Conservation (phyloP, 2,888 invertebrate genomes). For the Synergus umbraculus region DNA sequence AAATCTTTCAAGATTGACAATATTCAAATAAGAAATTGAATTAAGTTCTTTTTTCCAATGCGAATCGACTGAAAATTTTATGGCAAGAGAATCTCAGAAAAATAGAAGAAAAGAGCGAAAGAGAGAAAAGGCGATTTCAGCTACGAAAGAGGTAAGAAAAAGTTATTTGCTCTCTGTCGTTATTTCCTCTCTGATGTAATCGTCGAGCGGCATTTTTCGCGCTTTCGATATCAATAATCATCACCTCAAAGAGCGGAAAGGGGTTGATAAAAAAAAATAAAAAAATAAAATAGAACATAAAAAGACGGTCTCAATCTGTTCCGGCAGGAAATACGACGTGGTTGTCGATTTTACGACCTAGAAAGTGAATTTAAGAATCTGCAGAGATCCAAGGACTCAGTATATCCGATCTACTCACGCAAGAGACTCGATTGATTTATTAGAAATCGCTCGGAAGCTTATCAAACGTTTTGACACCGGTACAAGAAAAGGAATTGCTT, state of each 20-base stretch:
- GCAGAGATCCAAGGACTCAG: not conserved
- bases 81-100: not conserved
- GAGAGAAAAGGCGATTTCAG: not conserved
- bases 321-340: constrained; percentile 59
- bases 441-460: constrained; percentile 21
- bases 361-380: constrained; percentile 72
- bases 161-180: constrained; percentile 25
- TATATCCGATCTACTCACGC: constrained; percentile 2
- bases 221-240: constrained; percentile 46
- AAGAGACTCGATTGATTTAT: constrained; percentile 19
- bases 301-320: constrained; percentile 60
- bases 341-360: constrained; percentile 69
- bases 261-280: constrained; percentile 48
- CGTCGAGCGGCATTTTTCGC: constrained; percentile 43
- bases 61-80: no score
- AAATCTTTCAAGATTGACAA: no score
- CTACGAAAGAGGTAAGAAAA: constrained; percentile 21
- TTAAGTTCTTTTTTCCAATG: no score
- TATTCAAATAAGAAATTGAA: no score
- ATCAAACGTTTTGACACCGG: constrained; percentile 18
- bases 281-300: constrained; percentile 46
- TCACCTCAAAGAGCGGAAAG: constrained; percentile 48
- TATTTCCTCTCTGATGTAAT: constrained; percentile 47
- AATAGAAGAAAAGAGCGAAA: not conserved
- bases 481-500: not conserved